Conservation (phyloP, 2,113 vertebrate species). For the Suncus etruscus region DNA sequence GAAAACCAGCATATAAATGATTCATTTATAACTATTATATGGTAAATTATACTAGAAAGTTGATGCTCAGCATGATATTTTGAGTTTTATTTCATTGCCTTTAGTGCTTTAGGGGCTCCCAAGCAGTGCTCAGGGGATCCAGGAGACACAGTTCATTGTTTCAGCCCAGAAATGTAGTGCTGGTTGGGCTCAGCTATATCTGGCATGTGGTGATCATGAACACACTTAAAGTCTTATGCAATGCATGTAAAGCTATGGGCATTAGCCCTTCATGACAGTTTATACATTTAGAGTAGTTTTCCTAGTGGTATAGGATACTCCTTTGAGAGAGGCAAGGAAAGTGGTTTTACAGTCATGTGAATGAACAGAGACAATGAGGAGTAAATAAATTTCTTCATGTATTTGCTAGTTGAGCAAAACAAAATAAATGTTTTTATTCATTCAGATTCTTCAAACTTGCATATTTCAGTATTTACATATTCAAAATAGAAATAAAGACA, state of each 20-base stretch:
- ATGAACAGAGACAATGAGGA: neutral
- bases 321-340: neutral
- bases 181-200: too few species aligned
- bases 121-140: too few species aligned
- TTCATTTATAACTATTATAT: constrained; percentile 42
- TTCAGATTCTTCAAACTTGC: constrained; percentile 8
- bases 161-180: too few species aligned
- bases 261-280: neutral
- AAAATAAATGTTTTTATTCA: neutral
- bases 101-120: too few species aligned
- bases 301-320: neutral
- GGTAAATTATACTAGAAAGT: neutral
- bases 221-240: too few species aligned
- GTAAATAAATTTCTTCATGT: neutral
- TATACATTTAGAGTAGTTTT: neutral
- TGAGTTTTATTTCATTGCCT: constrained; percentile 39
- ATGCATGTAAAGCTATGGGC: neutral
- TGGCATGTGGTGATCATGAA: too few species aligned
- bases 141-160: too few species aligned
- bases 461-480: neutral
- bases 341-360: neutral
- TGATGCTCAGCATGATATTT: neutral
- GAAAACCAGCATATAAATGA: constrained; percentile 41
- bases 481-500: neutral
- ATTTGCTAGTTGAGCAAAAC: neutral